Percentiles rank a stretch among this genome's conserved stretches.
These are phyloP conservation scores for Zaprionus africanus DNA, from an alignment of 1,140 invertebrate genomes.

Conservation along the genomic window DNA sequence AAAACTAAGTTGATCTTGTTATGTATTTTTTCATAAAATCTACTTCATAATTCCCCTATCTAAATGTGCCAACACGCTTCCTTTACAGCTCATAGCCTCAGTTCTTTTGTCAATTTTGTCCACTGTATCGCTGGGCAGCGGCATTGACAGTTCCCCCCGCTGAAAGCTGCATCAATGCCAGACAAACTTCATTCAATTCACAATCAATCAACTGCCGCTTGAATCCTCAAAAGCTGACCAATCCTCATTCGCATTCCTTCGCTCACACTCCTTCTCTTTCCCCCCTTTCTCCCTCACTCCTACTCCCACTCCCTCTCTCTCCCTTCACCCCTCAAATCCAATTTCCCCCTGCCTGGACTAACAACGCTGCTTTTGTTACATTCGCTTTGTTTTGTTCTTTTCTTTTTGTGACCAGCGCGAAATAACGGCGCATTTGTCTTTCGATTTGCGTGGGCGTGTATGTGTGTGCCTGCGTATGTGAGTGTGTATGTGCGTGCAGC, in stretches of 20 bases:
- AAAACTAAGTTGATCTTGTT: no score
- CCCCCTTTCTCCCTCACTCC: no score
- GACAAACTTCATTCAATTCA: slow-evolving; percentile 27
- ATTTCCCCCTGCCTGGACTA: slow-evolving; percentile 5
- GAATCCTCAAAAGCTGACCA: slow-evolving; percentile 11
- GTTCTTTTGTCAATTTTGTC: background rate
- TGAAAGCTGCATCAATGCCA: background rate
- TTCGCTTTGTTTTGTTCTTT: background rate
- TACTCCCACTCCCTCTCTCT: slow-evolving; percentile 5
- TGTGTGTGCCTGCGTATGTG: background rate
- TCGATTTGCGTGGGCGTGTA: slow-evolving; percentile 35
- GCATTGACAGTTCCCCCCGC: background rate
- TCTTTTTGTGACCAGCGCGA: slow-evolving; percentile 14
- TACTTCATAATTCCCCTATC: background rate
- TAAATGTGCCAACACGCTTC: background rate
- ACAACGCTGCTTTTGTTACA: slow-evolving; percentile 1
- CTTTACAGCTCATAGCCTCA: background rate
- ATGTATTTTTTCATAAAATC: background rate
- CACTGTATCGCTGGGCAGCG: background rate
- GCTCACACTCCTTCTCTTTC: background rate
- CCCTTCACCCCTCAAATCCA: background rate
- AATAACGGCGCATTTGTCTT: slow-evolving; percentile 45
- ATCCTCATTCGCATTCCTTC: background rate
- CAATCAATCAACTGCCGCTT: slow-evolving; percentile 25
- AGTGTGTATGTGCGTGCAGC: background rate